Evolutionary conservation across 1,140 invertebrate genomes (phyloP).

Genomic region (Augochlora pura): DNA sequence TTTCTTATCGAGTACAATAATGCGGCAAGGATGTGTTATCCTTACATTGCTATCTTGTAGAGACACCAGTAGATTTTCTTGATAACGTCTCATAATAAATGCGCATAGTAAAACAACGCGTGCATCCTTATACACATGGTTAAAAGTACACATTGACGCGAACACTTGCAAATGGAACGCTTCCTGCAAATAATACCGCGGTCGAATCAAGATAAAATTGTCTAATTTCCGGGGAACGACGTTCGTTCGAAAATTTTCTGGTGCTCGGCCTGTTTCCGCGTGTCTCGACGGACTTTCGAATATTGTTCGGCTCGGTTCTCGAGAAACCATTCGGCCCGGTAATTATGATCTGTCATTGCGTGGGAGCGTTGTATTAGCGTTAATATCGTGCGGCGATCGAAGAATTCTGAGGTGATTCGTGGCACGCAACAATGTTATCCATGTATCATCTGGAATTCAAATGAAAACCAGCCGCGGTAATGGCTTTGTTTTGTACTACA

Average conservation of each 20-base stretch:
- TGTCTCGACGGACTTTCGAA: not conserved
- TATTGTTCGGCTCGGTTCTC: not conserved
- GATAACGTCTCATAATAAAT: not conserved
- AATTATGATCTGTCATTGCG: conserved; percentile 47
- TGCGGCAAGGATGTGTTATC: no score
- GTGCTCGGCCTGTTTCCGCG: not conserved
- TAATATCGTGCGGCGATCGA: conserved; percentile 53
- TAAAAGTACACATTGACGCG: not conserved
- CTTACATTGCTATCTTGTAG: not conserved
- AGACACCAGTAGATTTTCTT: not conserved
- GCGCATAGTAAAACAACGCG: not conserved
- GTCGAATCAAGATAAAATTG: not conserved
- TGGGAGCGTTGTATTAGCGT: conserved; percentile 48
- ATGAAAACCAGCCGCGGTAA: conserved; percentile 39
- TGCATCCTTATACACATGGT: not conserved
- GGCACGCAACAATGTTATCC: conserved; percentile 56
- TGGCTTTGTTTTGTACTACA: conserved; percentile 21
- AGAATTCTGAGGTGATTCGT: conserved; percentile 53
- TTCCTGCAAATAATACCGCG: not conserved
- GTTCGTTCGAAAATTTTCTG: no score
- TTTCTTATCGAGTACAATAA: not conserved
- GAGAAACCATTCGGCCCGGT: not conserved
- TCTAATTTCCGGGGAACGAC: not conserved
- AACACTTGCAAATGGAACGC: not conserved
- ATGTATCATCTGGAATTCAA: conserved; percentile 51